These are phyloP conservation scores for Kuschelorhynchus macadamiae DNA, from an alignment of 2,888 invertebrate species.

Conservation along the genomic window DNA sequence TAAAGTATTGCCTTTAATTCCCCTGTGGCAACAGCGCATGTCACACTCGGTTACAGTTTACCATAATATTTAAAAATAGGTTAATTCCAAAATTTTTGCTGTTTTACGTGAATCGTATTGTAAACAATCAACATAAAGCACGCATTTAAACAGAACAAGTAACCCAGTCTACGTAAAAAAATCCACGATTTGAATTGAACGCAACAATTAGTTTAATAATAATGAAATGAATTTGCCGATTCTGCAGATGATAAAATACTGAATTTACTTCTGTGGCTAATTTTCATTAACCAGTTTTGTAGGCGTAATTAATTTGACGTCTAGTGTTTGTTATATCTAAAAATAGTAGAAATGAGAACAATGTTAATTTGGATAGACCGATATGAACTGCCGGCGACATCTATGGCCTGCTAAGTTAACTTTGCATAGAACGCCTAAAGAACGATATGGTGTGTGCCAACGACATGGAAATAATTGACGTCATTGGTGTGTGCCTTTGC, in stretches of 20 bases:
- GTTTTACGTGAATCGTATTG: background rate
- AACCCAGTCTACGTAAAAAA: background rate
- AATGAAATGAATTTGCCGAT: background rate
- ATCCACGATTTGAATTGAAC: background rate
- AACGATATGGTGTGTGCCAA: too few relatives aligned
- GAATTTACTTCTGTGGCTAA: background rate
- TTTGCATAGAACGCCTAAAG: too few relatives aligned
- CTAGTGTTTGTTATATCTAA: conserved; percentile 16
- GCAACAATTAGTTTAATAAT: background rate
- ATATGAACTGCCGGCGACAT: too few relatives aligned
- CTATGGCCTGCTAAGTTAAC: too few relatives aligned
- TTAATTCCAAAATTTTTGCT: conserved; percentile 3
- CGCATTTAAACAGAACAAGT: too few relatives aligned
- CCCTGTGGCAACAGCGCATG: conserved; percentile 18
- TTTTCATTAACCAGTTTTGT: conserved; percentile 2
- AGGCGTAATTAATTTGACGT: background rate
- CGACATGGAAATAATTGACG: too few relatives aligned
- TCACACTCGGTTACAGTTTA: background rate
- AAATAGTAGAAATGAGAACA: conserved; percentile 21
- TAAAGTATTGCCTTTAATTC: conserved; percentile 23
- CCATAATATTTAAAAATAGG: conserved; percentile 23
- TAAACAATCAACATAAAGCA: conserved; percentile 12
- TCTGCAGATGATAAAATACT: conserved; percentile 4
- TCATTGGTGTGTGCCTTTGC: too few relatives aligned
- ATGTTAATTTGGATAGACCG: too few relatives aligned